Base-by-base conservation (phyloP, 2,888 invertebrate genomes). In the Minunthozetes semirufus region DNA sequence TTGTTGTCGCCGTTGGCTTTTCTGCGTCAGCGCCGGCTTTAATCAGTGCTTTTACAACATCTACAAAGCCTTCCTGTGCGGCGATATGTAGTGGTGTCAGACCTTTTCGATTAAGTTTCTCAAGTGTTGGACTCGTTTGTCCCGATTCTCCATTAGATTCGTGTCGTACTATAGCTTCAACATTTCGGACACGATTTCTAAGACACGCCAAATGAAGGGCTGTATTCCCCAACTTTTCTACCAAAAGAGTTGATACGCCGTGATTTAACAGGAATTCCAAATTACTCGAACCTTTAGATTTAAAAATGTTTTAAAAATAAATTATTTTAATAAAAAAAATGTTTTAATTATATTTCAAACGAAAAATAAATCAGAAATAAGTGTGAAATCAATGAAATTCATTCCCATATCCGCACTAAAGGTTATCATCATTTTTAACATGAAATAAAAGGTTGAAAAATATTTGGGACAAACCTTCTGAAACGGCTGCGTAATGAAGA, bases 401-500 rank as follows among this genome's bases (percentile, higher is more conserved):
- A 66, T 38, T 66, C 38, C 59, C 59, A 27, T 27, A 59, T 59
- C 59, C 59, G 59, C 59, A 17, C 27, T 29, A 15, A 27, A 33
- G n/a, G 6, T 25, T 59, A 4, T 59, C 59, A 59, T 59, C 59
- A 59, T 4, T 27, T 17, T 15, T 59, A 1, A 1, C 22, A 6
- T 13, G 25, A 56, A n/a, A n/a, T 1, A 53, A n/a, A 5, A 56
- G 56, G 6, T 27, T 15, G 27, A 17, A 13, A 77, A 85, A 84
- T 84, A 5, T 84, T 19, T 56, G 19, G 33, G 13, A n/a, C 38
- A 2, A 81, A n/a, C 83, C 82, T 72, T 82, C 82, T 78, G 85
- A 86, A 2, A 83, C 85, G 8, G 86, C 84, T 15, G 86, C 86
- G 80, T 85, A 86, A 79, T 86, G 86, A 68, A 85, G 82, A 0